Percentiles rank a stretch among this genome's conserved stretches.
These are phyloP conservation scores for Muntiacus reevesi DNA, from an alignment of 2,113 vertebrate genomes.

Conservation along the genomic window DNA sequence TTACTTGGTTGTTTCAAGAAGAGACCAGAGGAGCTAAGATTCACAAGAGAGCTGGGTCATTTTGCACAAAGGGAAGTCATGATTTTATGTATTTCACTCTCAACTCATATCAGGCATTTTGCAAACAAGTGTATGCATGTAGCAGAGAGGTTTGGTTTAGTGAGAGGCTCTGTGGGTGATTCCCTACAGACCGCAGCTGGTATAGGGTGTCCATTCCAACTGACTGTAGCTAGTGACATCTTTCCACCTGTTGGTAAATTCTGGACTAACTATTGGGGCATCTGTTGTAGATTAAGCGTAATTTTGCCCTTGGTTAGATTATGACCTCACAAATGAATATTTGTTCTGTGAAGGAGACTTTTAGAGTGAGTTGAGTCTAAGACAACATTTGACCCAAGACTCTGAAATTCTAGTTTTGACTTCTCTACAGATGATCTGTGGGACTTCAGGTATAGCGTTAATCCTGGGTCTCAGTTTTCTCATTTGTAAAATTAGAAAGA, in stretches of 20 bases:
- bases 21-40: neutral
- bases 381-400: neutral
- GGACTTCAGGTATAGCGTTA: neutral
- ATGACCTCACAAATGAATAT: neutral
- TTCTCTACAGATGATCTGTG: neutral
- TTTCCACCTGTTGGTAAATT: neutral
- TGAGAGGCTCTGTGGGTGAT: neutral
- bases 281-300: neutral
- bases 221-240: neutral
- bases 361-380: neutral
- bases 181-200: neutral
- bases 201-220: neutral
- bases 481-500: neutral
- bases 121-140: neutral
- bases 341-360: neutral
- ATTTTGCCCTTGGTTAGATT: neutral
- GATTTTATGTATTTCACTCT: neutral
- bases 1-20: neutral
- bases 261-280: neutral
- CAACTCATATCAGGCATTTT: neutral
- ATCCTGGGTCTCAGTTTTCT: neutral
- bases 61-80: neutral
- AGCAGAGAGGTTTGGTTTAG: neutral
- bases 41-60: neutral
- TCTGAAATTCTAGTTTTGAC: neutral